Base-by-base conservation (phyloP, 2,113 vertebrate species). In the Microtus montanus region DNA sequence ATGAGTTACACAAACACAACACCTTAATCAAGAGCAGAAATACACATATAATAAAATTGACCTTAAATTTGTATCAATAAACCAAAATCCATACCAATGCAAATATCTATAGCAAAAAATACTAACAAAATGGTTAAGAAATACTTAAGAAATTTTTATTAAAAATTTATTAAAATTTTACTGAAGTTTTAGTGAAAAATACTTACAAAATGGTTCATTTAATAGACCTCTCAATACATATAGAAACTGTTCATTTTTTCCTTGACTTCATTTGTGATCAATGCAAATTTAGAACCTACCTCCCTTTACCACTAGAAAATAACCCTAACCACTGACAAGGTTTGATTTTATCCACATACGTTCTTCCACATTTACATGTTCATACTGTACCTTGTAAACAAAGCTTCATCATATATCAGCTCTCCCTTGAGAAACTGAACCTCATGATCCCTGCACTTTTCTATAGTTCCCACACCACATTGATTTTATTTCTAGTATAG, bases 151-250 rank as follows among this genome's bases (percentile, higher is more conserved):
- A 58, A 58, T 19, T 58, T 58, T 58, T 58, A 58, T 58, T 58
- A 17, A 54, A 54, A 54, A 54, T 54, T 17, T 54, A 54, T 54
- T 58, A 4, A 58, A 58, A 58, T 58, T 58, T 58, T 58, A 58
- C 54, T n/a, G 2, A 94, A 93, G 75, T 38, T 38, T 89, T 93
- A 80, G 64, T 84, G 47, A n/a, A 75, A 92, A 94, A 93, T 49
- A 68, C 22, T 66, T 84, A 83, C 2, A 82, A 84, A 77, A 75
- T 52, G 26, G 1, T 70, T 70, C 19, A 73, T 33, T 79, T 85
- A 68, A 73, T 73, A 90, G 44, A 74, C 3, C 92, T 89, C 44
- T 79, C 78, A 89, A 75, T 35, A 17, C 33, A 91, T 5, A 26
- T 5, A n/a, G 24, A 90, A 89, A 89, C 3, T 83, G 30, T 22